A percentile compares a stretch with the other conserved stretches of the same genome.
These are phyloP conservation scores for Chouioia cunea DNA, from an alignment of 2,888 invertebrate species.

Conservation along the genomic window DNA sequence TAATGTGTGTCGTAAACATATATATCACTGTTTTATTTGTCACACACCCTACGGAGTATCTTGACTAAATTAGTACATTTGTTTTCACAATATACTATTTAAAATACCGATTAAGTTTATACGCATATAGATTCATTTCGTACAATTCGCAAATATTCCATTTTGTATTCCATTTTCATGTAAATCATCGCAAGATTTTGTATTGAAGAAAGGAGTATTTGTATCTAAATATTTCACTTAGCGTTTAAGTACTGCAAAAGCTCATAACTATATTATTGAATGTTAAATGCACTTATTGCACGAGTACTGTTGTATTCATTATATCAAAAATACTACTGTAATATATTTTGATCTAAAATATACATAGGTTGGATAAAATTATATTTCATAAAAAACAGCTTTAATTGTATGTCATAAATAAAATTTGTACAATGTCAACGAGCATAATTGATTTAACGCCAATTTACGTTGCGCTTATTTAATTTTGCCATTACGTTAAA, in stretches of 20 bases:
- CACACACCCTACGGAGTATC: not conserved
- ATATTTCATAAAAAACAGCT: constrained; percentile 17
- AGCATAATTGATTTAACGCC: too few relatives aligned
- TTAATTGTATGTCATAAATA: constrained; percentile 33
- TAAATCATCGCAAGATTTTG: constrained; percentile 11
- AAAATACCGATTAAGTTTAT: constrained; percentile 34
- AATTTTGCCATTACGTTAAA: too few relatives aligned
- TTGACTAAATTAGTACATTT: constrained; percentile 20
- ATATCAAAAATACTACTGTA: constrained; percentile 18
- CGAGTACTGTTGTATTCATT: constrained; percentile 1
- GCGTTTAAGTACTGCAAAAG: constrained; percentile 8
- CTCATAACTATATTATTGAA: not conserved
- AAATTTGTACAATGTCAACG: constrained; percentile 44
- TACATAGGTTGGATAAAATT: constrained; percentile 12
- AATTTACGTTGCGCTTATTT: too few relatives aligned
- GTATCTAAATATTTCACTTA: constrained; percentile 8
- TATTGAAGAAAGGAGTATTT: constrained; percentile 32
- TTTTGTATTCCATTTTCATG: constrained; percentile 8
- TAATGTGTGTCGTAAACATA: not conserved
- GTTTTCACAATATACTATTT: constrained; percentile 37
- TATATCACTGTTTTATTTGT: constrained; percentile 15
- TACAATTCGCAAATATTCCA: constrained; percentile 22
- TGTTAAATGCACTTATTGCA: not conserved
- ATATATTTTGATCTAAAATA: constrained; percentile 17
- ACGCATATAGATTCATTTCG: constrained; percentile 13